Conservation (phyloP, 2,113 vertebrate genomes). For the Syngnathus floridae region DNA sequence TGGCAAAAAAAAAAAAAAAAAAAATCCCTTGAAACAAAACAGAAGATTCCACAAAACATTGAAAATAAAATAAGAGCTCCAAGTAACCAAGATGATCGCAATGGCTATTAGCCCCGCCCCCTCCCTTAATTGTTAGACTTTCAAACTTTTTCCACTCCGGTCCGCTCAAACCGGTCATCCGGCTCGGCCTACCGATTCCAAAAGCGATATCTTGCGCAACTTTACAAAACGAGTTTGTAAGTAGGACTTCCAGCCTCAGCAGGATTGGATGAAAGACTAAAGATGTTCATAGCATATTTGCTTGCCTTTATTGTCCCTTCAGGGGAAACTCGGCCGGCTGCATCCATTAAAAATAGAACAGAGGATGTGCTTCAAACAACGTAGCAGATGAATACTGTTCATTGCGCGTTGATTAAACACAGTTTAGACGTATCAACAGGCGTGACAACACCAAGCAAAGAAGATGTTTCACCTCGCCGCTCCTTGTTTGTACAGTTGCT, state of each 20-base stretch:
- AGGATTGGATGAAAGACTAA: slow-evolving; percentile 7
- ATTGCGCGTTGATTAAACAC: slow-evolving; percentile 31
- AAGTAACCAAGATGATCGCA: too few species aligned
- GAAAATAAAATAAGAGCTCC: too few species aligned
- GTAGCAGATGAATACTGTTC: slow-evolving; percentile 28
- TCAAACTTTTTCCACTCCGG: slow-evolving; percentile 74
- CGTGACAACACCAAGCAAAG: background rate
- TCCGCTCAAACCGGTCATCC: background rate
- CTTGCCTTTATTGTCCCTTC: slow-evolving; percentile 46
- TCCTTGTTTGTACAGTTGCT: slow-evolving; percentile 33
- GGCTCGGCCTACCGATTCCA: too few species aligned
- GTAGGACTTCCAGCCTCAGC: slow-evolving; percentile 10
- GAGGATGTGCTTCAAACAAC: slow-evolving; percentile 54
- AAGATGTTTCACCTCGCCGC: background rate
- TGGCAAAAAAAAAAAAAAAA: slow-evolving; percentile 72
- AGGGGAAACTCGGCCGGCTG: slow-evolving; percentile 40
- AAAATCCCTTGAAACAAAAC: slow-evolving; percentile 63
- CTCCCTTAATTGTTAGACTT: slow-evolving; percentile 83
- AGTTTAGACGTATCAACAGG: background rate
- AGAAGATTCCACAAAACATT: too few species aligned
- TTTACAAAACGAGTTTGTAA: background rate
- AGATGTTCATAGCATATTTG: slow-evolving; percentile 14
- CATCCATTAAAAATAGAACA: slow-evolving; percentile 59
- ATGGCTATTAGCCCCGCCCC: too few species aligned
- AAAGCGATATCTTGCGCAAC: background rate